Conservation (phyloP, 2,113 vertebrate genomes). For the Orcinus orca region DNA sequence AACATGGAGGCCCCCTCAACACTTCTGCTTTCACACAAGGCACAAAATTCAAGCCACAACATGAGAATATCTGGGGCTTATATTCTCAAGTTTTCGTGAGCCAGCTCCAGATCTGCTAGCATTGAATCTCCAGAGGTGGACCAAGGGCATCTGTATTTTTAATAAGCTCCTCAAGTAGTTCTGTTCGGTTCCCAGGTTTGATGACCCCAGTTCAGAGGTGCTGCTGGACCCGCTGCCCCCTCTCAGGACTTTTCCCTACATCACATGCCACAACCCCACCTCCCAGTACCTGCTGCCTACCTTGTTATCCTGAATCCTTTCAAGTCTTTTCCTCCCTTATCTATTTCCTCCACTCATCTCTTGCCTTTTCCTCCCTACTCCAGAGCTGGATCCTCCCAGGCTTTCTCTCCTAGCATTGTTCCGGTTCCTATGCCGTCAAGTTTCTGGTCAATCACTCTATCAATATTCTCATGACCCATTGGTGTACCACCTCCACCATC, state of each 20-base stretch:
- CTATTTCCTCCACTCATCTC: neutral
- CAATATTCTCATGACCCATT: neutral
- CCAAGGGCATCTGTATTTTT: neutral
- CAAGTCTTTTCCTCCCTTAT: neutral
- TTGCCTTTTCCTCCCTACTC: neutral
- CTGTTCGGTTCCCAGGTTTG: neutral
- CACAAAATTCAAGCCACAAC: neutral
- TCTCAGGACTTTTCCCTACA: neutral
- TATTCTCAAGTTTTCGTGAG: neutral
- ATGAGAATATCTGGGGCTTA: neutral
- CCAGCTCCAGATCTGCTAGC: neutral
- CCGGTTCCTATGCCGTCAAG: neutral
- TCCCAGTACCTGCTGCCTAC: neutral
- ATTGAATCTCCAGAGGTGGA: neutral
- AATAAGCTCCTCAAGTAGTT: neutral
- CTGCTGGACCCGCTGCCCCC: neutral
- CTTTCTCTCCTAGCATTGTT: neutral
- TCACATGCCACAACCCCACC: fast-evolving
- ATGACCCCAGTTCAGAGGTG: neutral
- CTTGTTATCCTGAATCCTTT: neutral
- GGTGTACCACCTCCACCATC: too few species aligned
- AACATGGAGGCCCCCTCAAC: neutral
- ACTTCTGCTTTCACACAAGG: neutral
- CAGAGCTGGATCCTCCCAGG: neutral
- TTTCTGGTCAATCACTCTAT: neutral